These are phyloP conservation scores for Phallusia fumigata DNA, from an alignment of 23 tunicate genomes.

Conservation along the genomic window DNA sequence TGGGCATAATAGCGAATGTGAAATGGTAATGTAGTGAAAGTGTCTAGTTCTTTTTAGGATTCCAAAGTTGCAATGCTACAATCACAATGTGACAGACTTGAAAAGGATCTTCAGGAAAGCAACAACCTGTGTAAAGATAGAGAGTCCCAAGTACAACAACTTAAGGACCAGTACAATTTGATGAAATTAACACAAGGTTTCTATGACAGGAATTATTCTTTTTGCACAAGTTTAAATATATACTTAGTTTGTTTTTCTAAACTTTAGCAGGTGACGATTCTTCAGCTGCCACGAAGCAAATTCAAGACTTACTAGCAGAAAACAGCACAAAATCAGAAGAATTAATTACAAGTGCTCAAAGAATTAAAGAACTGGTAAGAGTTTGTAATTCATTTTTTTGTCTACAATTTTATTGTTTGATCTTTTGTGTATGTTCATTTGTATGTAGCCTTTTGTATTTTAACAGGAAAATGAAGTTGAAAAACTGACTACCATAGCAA, in stretches of 20 bases:
- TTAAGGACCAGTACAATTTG: conserved; percentile 90
- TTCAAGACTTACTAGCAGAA: conserved; percentile 49
- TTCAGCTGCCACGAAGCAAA: conserved; percentile 22
- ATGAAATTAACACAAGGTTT: conserved; percentile 65
- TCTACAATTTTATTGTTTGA: too few relatives aligned
- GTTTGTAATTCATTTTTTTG: too few relatives aligned
- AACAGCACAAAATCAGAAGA: conserved; percentile 9
- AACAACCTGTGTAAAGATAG: conserved; percentile 20
- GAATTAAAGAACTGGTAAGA: conserved; percentile 52
- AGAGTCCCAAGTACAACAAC: conserved; percentile 71
- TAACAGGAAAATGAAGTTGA: conserved; percentile 3
- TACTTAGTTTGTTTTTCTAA: too few relatives aligned
- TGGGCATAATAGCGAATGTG: too few relatives aligned
- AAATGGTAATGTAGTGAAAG: too few relatives aligned
- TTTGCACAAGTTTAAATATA: not conserved
- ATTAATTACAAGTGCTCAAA: conserved; percentile 18
- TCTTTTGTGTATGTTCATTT: not conserved
- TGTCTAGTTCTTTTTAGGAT: conserved; percentile 23
- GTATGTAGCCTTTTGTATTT: not conserved
- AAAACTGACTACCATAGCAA: not conserved
- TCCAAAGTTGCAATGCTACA: conserved; percentile 35
- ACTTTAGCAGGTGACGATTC: conserved; percentile 16
- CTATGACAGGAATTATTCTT: not conserved
- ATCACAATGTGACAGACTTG: conserved; percentile 26
- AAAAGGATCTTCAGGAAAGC: conserved; percentile 22